Conservation (phyloP, 2,888 invertebrate species). For the Thecophora atra region DNA sequence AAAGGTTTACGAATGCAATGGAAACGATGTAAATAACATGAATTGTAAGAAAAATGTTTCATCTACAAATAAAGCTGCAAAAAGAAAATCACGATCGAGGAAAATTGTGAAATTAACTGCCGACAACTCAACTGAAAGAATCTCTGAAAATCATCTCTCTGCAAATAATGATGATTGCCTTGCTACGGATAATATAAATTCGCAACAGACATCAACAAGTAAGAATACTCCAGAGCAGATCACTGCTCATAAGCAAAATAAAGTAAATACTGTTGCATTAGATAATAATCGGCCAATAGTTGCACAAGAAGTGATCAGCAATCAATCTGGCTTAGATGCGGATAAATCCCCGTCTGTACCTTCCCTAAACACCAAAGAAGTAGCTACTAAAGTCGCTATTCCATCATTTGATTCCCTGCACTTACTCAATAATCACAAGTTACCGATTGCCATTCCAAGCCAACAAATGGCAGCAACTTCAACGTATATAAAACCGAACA, state of each 20-base stretch:
- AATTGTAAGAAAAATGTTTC: constrained; percentile 32
- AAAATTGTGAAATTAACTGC: constrained; percentile 57
- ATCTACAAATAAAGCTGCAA: constrained; percentile 53
- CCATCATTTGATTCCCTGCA: background rate
- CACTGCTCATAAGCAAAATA: background rate
- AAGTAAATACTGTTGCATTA: background rate
- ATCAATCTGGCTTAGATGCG: background rate
- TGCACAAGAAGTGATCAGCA: too few relatives aligned
- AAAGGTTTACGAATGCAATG: constrained; percentile 46
- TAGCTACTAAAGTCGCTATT: background rate
- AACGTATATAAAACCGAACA: constrained; percentile 18
- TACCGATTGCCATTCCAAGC: background rate
- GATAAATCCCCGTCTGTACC: background rate
- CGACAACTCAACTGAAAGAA: constrained; percentile 25
- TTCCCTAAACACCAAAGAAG: background rate
- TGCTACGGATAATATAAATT: constrained; percentile 27
- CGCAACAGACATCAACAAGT: constrained; percentile 34
- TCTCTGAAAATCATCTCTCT: background rate
- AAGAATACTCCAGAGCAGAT: constrained; percentile 3
- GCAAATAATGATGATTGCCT: background rate
- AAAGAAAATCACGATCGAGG: constrained; percentile 60
- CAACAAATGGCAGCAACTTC: background rate
- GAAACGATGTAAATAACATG: constrained; percentile 9
- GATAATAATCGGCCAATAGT: too few relatives aligned
- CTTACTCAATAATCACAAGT: background rate